A percentile compares a stretch with the other conserved stretches of the same genome.
These are phyloP conservation scores for Helicoverpa assulta DNA, from an alignment of 2,888 invertebrate species.

Conservation along the genomic window DNA sequence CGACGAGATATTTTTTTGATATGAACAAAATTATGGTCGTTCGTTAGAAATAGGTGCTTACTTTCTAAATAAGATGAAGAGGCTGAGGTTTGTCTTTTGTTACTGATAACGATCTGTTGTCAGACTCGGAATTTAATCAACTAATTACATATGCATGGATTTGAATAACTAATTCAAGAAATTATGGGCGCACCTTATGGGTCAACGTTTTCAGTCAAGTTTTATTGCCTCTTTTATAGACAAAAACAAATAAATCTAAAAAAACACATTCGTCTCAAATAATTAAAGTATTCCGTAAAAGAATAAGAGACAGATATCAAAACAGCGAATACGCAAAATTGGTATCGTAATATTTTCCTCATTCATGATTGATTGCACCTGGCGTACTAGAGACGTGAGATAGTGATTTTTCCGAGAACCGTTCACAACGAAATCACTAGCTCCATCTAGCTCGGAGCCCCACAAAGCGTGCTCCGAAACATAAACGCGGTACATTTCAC, in stretches of 20 bases:
- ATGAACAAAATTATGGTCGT: conserved; percentile 35
- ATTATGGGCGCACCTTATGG: neutral
- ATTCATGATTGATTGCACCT: conserved; percentile 27
- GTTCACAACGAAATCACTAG: conserved; percentile 50
- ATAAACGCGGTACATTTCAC: conserved; percentile 61
- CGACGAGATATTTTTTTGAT: conserved; percentile 46
- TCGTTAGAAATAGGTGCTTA: conserved; percentile 23
- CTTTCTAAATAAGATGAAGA: conserved; percentile 51
- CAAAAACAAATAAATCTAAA: neutral
- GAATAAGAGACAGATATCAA: neutral
- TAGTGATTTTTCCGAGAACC: conserved; percentile 32
- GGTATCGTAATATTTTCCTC: conserved; percentile 30
- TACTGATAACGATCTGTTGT: conserved; percentile 35
- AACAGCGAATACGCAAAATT: neutral
- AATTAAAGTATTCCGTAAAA: neutral
- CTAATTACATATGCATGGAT: conserved; percentile 23
- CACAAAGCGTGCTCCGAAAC: conserved; percentile 21
- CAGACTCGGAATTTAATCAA: conserved; percentile 46
- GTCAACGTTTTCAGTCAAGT: neutral
- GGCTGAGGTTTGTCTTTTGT: conserved; percentile 39
- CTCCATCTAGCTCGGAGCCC: conserved; percentile 51
- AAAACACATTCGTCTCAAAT: neutral
- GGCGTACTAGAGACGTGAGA: conserved; percentile 10
- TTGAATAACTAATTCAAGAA: conserved; percentile 5
- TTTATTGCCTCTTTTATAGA: neutral